phyloP scores from a whole-genome alignment of 2,797 vertebrate genomes.

The Carduelis carduelis region DNA sequence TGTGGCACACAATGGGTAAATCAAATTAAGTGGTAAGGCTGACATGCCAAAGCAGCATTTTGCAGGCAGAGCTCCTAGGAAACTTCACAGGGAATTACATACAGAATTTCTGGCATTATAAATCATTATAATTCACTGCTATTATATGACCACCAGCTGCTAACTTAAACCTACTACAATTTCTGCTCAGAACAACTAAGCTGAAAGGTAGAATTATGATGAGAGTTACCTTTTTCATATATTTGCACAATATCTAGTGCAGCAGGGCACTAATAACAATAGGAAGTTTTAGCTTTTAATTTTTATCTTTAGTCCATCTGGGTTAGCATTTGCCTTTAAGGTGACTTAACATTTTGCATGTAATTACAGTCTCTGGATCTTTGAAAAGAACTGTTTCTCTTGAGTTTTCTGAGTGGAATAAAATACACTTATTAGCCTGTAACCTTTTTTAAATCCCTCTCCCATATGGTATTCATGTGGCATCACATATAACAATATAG shows the following conservation, averaged over 20 bases:
- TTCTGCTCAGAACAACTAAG: background rate
- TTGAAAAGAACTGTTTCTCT: background rate
- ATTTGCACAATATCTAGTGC: constrained; percentile 20
- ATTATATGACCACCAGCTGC: constrained; percentile 14
- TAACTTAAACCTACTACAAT: background rate
- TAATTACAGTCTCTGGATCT: constrained; percentile 1
- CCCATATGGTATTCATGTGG: background rate
- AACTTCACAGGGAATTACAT: background rate
- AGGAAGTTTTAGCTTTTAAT: background rate
- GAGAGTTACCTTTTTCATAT: background rate
- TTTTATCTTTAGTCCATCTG: background rate
- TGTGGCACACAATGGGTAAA: background rate
- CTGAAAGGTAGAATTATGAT: constrained; percentile 27
- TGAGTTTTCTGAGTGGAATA: constrained; percentile 21
- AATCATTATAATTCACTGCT: background rate
- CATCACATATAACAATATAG: constrained; percentile 13
- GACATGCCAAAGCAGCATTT: background rate
- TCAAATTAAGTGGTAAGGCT: background rate
- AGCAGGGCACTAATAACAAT: background rate
- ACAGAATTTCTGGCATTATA: background rate
- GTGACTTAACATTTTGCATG: constrained; percentile 12
- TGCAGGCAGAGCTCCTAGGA: background rate
- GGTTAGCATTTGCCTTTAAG: constrained; percentile 15
- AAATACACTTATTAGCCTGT: constrained; percentile 22
- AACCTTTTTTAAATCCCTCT: constrained; percentile 6